Conservation (phyloP, 37 sponge, comb jelly and placozoan species). For the Aphrocallistes beatrix region DNA sequence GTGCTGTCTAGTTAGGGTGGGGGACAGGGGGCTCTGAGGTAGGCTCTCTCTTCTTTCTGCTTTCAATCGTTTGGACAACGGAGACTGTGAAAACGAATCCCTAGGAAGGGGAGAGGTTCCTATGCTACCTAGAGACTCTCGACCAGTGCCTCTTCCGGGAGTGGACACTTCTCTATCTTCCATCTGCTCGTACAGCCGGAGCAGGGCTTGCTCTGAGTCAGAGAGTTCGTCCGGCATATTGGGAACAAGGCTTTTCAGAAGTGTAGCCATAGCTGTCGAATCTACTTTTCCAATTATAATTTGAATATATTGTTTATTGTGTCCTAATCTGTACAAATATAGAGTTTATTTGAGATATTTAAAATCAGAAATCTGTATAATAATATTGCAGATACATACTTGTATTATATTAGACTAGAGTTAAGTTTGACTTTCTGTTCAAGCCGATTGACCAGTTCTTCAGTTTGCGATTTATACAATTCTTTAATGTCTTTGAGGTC, state of each 20-base stretch:
- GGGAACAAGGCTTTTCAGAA: neutral
- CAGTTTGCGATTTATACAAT: slow-evolving; percentile 56
- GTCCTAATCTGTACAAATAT: too few relatives aligned
- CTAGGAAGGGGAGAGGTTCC: neutral
- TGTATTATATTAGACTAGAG: too few relatives aligned
- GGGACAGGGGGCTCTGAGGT: neutral
- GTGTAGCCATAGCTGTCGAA: neutral
- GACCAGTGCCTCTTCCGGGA: neutral
- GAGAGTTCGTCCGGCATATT: neutral
- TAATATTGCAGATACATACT: too few relatives aligned
- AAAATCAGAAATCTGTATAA: too few relatives aligned
- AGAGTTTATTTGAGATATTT: too few relatives aligned
- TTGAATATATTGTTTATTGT: too few relatives aligned
- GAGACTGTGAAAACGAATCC: neutral
- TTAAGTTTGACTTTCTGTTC: too few relatives aligned
- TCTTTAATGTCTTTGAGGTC: slow-evolving; percentile 82
- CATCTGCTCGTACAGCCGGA: neutral
- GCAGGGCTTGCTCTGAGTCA: neutral
- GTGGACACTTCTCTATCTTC: neutral
- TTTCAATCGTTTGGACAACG: neutral
- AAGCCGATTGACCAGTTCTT: neutral
- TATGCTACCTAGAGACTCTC: neutral
- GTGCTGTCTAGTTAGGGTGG: neutral
- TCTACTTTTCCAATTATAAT: too few relatives aligned
- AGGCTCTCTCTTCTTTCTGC: neutral